phyloP scores from a whole-genome alignment of 2,888 invertebrate genomes.

The Apeira syringaria region DNA sequence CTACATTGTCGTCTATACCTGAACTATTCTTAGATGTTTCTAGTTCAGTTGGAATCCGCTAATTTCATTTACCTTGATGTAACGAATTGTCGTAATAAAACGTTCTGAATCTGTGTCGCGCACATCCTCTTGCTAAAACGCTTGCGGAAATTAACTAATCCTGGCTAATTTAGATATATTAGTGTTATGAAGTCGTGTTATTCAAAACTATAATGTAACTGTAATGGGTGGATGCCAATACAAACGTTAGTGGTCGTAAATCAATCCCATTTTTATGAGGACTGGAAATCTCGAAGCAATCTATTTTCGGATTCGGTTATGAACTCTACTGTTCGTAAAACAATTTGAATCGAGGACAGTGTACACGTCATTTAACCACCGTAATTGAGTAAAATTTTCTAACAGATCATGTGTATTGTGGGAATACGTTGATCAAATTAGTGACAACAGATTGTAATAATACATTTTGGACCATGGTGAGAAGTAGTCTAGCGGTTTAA shows the following conservation, averaged over 20 bases:
- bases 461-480: too few species aligned
- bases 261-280: constrained; percentile 69
- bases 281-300: constrained; percentile 52
- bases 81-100: constrained; percentile 17
- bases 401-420: too few species aligned
- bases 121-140: constrained; percentile 9
- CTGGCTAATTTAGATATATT: constrained; percentile 35
- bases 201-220: constrained; percentile 42
- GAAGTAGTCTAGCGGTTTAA: too few species aligned
- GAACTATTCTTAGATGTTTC: constrained; percentile 3
- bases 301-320: constrained; percentile 63
- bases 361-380: constrained; percentile 17
- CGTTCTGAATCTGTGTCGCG: constrained; percentile 14
- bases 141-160: constrained; percentile 34
- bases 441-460: too few species aligned
- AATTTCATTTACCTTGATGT: constrained; percentile 15
- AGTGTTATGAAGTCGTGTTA: constrained; percentile 38
- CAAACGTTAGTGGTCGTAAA: constrained; percentile 59
- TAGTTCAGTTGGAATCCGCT: constrained; percentile 9
- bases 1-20: constrained; percentile 8
- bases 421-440: too few species aligned
- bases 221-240: constrained; percentile 60
- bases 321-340: constrained; percentile 63
- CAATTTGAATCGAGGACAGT: constrained; percentile 49
- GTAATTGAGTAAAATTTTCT: neutral